Conservation (phyloP, 2,113 vertebrate species). For the Heterocephalus glaber region DNA sequence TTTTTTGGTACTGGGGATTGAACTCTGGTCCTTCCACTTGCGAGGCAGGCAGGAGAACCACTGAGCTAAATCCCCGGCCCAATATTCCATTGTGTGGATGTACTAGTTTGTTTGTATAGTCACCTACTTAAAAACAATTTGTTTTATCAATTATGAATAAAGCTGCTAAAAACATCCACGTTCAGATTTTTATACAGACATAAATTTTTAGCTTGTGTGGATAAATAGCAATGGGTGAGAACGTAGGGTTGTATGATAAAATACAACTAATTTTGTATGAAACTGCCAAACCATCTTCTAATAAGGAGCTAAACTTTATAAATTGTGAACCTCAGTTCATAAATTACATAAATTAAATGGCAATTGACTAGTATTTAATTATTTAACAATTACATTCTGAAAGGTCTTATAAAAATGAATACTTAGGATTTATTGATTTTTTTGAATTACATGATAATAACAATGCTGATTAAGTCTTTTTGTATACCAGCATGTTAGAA, state of each 20-base stretch:
- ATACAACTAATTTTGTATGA: background rate
- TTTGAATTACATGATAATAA: background rate
- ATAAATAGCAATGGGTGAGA: background rate
- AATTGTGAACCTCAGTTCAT: background rate
- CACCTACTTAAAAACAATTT: background rate
- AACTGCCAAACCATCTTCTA: background rate
- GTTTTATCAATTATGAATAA: slow-evolving; percentile 16
- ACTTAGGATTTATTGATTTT: background rate
- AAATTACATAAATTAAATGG: background rate
- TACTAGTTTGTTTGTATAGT: background rate
- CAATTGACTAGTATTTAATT: background rate
- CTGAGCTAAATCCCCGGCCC: too few relatives aligned
- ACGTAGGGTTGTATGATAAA: background rate
- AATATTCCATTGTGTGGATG: background rate
- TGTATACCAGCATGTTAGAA: background rate
- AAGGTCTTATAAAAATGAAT: background rate
- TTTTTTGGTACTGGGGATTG: too few relatives aligned
- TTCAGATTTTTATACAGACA: background rate
- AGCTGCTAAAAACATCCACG: background rate
- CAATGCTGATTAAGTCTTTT: background rate
- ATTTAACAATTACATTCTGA: background rate
- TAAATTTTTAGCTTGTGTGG: background rate
- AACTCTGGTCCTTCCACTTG: too few relatives aligned
- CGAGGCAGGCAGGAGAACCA: too few relatives aligned
- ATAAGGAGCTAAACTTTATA: background rate